These are phyloP conservation scores for Drosophila kanekoi DNA, from an alignment of 2,888 invertebrate species.

Conservation along the genomic window DNA sequence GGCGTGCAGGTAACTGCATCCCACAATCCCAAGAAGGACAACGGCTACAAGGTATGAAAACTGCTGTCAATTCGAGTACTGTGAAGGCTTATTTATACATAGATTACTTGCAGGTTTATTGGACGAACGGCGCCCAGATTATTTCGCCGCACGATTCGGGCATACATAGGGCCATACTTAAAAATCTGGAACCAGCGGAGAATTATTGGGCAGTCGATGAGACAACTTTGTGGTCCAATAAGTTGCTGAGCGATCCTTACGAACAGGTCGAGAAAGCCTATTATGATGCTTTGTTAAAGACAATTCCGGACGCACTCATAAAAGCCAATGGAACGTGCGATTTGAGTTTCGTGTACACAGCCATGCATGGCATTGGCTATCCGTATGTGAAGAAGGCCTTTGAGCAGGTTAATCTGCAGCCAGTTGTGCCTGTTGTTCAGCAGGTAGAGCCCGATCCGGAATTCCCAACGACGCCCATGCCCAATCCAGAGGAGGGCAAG, in stretches of 20 bases:
- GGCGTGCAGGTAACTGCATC: constrained; percentile 98
- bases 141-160: constrained; percentile 95
- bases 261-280: constrained; percentile 89
- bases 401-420: constrained; percentile 89
- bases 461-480: constrained; percentile 98
- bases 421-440: constrained; percentile 85
- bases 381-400: constrained; percentile 91
- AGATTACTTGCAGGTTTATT: constrained; percentile 89
- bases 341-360: constrained; percentile 93
- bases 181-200: constrained; percentile 91
- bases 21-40: constrained; percentile 97
- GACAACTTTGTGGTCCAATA: constrained; percentile 86
- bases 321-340: constrained; percentile 86
- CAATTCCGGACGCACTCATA: constrained; percentile 86
- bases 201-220: constrained; percentile 90
- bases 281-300: constrained; percentile 87
- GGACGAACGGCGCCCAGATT: constrained; percentile 97
- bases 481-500: constrained; percentile 98
- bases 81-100: too few species aligned
- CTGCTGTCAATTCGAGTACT: not conserved
- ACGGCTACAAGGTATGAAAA: constrained; percentile 92
- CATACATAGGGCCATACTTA: constrained; percentile 91
- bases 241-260: constrained; percentile 89
- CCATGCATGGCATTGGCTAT: constrained; percentile 99
- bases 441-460: constrained; percentile 97